phyloP scores from a whole-genome alignment of 2,888 invertebrate genomes.

The Synergus japonicus region DNA sequence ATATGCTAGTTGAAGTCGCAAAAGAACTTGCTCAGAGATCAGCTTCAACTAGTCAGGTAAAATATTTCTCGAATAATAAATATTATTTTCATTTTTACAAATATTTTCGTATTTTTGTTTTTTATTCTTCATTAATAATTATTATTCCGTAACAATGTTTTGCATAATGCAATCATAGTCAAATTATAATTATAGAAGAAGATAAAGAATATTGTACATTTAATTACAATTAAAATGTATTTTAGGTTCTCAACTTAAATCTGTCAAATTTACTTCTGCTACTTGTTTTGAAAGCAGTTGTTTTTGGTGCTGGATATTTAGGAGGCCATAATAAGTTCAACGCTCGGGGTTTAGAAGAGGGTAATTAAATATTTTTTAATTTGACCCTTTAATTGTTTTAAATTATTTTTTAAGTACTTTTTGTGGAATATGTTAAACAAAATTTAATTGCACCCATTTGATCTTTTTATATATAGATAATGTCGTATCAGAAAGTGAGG shows the following conservation, averaged over 20 bases:
- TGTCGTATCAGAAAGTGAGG: constrained; percentile 82
- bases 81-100: constrained; percentile 18
- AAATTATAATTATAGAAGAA: neutral
- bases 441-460: neutral
- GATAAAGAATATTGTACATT: neutral
- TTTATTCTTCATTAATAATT: neutral
- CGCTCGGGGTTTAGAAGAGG: constrained; percentile 82
- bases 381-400: neutral
- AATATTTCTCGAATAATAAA: constrained; percentile 62
- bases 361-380: constrained; percentile 67
- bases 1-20: constrained; percentile 81
- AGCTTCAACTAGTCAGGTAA: constrained; percentile 84
- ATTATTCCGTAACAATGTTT: neutral
- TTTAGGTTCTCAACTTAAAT: constrained; percentile 88
- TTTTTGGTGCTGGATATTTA: constrained; percentile 89
- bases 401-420: neutral
- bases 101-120: neutral
- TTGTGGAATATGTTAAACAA: neutral
- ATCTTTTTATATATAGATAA: constrained; percentile 62
- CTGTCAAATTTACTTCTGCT: constrained; percentile 89
- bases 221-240: constrained; percentile 41
- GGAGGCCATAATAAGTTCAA: constrained; percentile 80
- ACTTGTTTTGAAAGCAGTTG: constrained; percentile 88
- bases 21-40: constrained; percentile 85
- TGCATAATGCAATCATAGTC: neutral